These are phyloP conservation scores for Drosophila teissieri DNA, from an alignment of 1,140 invertebrate genomes.

Conservation along the genomic window DNA sequence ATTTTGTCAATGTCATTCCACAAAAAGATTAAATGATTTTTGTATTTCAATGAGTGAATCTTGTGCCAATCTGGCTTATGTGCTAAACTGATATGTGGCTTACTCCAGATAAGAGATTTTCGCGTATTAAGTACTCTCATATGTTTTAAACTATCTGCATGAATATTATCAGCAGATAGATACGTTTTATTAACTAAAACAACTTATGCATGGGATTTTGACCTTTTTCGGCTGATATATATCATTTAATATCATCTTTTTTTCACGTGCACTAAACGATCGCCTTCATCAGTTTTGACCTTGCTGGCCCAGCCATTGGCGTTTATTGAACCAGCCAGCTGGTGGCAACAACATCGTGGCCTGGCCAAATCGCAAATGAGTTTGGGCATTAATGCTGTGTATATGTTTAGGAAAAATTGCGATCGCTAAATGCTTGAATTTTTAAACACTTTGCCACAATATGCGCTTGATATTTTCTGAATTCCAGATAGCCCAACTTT, in stretches of 20 bases:
- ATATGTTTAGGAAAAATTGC: slow-evolving; percentile 15
- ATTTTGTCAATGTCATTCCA: too few relatives aligned
- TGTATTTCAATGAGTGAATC: neutral
- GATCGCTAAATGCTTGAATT: slow-evolving; percentile 29
- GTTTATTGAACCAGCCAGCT: slow-evolving; percentile 73
- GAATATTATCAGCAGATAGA: too few relatives aligned
- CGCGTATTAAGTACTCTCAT: neutral
- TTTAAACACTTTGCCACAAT: slow-evolving; percentile 12
- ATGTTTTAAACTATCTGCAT: neutral
- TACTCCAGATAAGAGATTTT: neutral
- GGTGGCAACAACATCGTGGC: slow-evolving; percentile 6
- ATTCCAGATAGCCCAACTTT: neutral
- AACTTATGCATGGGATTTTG: too few relatives aligned
- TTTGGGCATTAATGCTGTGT: slow-evolving; percentile 9
- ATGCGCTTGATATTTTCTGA: neutral
- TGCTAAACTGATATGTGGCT: neutral
- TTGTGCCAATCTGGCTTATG: slow-evolving; percentile 1
- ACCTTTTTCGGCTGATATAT: too few relatives aligned
- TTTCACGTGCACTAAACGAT: slow-evolving; percentile 16
- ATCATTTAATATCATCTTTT: neutral
- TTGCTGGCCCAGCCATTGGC: slow-evolving; percentile 53
- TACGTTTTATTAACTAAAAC: too few relatives aligned
- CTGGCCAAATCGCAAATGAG: slow-evolving; percentile 43
- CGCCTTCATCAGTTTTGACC: slow-evolving; percentile 55
- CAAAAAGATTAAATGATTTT: neutral